Conservation (phyloP, 2,113 vertebrate genomes). For the Campylomormyrus tamandua region DNA sequence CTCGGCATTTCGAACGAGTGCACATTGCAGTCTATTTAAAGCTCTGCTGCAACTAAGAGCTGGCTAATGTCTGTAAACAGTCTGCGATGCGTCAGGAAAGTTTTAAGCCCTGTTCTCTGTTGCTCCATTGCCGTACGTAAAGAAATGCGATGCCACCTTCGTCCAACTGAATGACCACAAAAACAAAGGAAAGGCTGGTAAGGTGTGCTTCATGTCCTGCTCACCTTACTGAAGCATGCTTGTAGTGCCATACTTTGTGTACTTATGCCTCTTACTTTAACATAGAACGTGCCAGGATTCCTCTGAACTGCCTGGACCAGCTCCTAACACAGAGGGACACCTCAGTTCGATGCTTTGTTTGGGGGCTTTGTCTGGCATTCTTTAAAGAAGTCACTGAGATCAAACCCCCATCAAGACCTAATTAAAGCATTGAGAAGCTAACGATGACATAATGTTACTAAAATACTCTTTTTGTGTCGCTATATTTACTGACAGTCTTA, state of each 20-base stretch:
- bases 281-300: background rate
- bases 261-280: background rate
- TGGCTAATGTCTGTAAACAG: background rate
- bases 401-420: background rate
- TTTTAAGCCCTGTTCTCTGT: background rate
- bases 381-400: background rate
- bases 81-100: background rate
- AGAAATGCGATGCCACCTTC: background rate
- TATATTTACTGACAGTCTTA: background rate
- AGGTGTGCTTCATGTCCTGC: background rate
- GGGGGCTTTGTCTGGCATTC: background rate
- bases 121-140: background rate
- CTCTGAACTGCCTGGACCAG: too few species aligned
- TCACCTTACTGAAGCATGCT: background rate
- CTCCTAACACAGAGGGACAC: background rate
- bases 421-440: background rate
- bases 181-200: background rate
- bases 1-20: conserved; percentile 5
- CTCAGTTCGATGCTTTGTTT: background rate
- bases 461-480: background rate
- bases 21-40: conserved; percentile 15
- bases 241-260: background rate
- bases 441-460: background rate
- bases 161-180: background rate
- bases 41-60: background rate